phyloP scores from a whole-genome alignment of 2,797 vertebrate genomes.

The Pipistrellus nathusii region DNA sequence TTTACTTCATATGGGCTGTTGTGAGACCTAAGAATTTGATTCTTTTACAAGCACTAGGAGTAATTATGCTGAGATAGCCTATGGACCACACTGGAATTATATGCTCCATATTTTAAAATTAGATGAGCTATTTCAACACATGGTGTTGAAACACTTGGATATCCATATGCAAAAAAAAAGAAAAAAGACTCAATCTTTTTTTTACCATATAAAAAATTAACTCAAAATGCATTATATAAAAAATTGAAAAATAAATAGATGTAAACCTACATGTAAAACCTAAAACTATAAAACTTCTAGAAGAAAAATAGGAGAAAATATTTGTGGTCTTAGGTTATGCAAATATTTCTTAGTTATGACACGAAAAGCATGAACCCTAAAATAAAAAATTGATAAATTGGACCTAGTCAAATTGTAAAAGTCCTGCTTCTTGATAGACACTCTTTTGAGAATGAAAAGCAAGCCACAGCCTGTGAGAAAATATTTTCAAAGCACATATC shows the following conservation, averaged over 20 bases:
- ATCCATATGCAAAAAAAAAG: slow-evolving; percentile 75
- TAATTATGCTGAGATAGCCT: slow-evolving; percentile 69
- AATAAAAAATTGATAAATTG: slow-evolving; percentile 16
- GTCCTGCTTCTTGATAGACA: not conserved
- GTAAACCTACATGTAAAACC: slow-evolving; percentile 65
- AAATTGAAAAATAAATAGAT: slow-evolving; percentile 76
- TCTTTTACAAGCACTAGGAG: slow-evolving; percentile 55
- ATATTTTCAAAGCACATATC: slow-evolving; percentile 51
- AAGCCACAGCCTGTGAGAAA: not conserved
- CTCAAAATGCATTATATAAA: slow-evolving; percentile 71
- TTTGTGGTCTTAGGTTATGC: slow-evolving; percentile 46
- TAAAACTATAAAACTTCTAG: slow-evolving; percentile 75
- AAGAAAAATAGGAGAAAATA: slow-evolving; percentile 70
- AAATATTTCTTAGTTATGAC: slow-evolving; percentile 54
- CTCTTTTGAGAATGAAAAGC: not conserved
- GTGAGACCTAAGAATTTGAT: slow-evolving; percentile 60
- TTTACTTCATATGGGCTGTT: slow-evolving; percentile 38
- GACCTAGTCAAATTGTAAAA: slow-evolving; percentile 24
- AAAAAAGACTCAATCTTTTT: slow-evolving; percentile 72
- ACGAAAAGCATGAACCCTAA: slow-evolving; percentile 37
- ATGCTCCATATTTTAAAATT: slow-evolving; percentile 81
- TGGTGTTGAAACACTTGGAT: slow-evolving; percentile 79
- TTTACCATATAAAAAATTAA: slow-evolving; percentile 78
- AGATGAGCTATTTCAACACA: slow-evolving; percentile 80
- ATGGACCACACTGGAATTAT: slow-evolving; percentile 75